These are phyloP conservation scores for Ptyas mucosa DNA, from an alignment of 2,113 vertebrate species.

Conservation along the genomic window DNA sequence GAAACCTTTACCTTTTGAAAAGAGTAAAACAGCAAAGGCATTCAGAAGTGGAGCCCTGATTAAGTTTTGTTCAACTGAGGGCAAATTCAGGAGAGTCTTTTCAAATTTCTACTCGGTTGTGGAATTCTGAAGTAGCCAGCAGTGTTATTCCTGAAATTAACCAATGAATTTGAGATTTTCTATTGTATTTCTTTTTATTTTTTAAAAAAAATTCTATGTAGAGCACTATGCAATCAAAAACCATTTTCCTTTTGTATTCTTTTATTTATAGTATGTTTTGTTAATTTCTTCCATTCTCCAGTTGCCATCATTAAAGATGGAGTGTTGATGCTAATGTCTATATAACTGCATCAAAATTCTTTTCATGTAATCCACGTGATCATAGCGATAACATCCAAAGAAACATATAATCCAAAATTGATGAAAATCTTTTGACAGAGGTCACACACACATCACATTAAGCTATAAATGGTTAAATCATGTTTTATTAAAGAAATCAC, in stretches of 20 bases:
- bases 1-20: neutral
- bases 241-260: neutral
- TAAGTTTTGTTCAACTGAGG: neutral
- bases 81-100: neutral
- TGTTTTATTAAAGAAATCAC: neutral
- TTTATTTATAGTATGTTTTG: neutral
- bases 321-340: neutral
- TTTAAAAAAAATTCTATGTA: neutral
- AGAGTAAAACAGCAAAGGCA: neutral
- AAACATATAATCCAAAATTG: neutral
- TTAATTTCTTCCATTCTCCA: neutral
- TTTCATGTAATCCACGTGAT: neutral
- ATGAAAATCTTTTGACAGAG: neutral
- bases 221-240: neutral
- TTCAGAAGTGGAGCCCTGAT: neutral
- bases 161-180: neutral
- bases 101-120: neutral
- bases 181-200: neutral
- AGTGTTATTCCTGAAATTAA: neutral
- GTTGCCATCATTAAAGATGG: neutral
- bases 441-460: neutral
- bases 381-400: neutral
- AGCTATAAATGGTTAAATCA: neutral
- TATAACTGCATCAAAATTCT: neutral
- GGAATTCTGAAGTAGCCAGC: neutral